A percentile compares a stretch with the other conserved stretches of the same genome.
Conservation (phyloP, 2,797 vertebrate species). For the Pelodytes ibericus region DNA sequence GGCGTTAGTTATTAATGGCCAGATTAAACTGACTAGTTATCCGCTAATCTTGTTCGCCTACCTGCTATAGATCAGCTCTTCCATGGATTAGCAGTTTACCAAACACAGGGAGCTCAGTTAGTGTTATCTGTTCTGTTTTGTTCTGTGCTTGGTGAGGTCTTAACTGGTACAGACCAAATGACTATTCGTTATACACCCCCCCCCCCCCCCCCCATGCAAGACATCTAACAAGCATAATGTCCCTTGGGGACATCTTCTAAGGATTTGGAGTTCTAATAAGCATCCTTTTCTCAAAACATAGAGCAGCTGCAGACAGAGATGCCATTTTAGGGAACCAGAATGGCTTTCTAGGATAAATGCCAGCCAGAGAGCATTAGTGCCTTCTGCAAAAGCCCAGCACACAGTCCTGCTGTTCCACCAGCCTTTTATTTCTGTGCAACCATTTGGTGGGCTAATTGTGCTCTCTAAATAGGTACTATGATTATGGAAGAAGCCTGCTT, state of each 20-base stretch:
- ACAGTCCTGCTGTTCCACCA: conserved; percentile 57
- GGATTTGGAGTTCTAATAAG: conserved; percentile 68
- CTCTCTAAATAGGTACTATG: conserved; percentile 55
- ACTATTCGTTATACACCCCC: conserved; percentile 20
- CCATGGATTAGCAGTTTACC: conserved; percentile 11
- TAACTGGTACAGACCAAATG: background rate
- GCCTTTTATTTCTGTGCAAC: conserved; percentile 62
- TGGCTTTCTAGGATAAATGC: conserved; percentile 65
- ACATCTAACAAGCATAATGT: conserved; percentile 61
- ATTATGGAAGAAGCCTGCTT: conserved; percentile 30
- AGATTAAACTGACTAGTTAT: conserved; percentile 6
- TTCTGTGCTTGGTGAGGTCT: background rate
- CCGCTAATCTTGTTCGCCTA: background rate
- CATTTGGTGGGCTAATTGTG: conserved; percentile 60
- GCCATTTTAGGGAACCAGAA: conserved; percentile 65
- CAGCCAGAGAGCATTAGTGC: conserved; percentile 61
- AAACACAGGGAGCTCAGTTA: background rate
- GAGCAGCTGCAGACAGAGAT: conserved; percentile 64
- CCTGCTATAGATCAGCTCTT: conserved; percentile 8
- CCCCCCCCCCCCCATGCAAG: conserved; percentile 63
- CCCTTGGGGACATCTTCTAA: conserved; percentile 59
- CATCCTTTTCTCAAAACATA: conserved; percentile 58
- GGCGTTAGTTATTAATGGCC: background rate
- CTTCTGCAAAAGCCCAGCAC: conserved; percentile 60
- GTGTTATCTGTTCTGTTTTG: conserved; percentile 7